Evolutionary conservation across 2,888 invertebrate genomes (phyloP).

Genomic region (Pollenia amentaria): DNA sequence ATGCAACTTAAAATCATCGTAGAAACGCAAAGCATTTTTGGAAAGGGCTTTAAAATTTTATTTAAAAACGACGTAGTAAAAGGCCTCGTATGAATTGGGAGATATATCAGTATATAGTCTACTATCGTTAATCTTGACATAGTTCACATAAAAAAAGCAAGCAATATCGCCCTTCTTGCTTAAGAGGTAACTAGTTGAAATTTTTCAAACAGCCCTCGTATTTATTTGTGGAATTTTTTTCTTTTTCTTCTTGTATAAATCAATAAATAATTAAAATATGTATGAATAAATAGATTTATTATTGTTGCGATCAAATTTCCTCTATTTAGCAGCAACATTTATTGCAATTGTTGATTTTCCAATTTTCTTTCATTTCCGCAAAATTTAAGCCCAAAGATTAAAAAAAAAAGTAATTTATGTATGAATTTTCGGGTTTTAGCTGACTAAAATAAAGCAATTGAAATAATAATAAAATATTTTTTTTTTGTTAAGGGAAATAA

Average conservation of each 20-base stretch:
- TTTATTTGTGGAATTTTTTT: background rate
- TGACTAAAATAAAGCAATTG: background rate
- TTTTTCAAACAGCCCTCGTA: no score
- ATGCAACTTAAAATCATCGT: no score
- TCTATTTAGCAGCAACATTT: slow-evolving; percentile 12
- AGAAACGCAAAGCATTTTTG: no score
- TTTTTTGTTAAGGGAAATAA: background rate
- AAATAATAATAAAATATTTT: background rate
- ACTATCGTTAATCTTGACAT: no score
- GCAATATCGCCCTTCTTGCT: no score
- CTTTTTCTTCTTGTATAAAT: background rate
- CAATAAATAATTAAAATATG: slow-evolving; percentile 22
- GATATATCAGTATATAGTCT: no score
- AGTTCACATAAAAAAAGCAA: no score
- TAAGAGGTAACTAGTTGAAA: no score
- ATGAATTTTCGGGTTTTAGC: no score
- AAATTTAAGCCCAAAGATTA: slow-evolving; percentile 6
- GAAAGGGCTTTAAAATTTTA: no score
- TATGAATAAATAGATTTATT: background rate
- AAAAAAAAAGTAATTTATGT: background rate
- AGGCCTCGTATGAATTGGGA: no score
- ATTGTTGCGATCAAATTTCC: background rate
- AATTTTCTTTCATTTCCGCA: slow-evolving; percentile 42
- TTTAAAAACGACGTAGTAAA: no score
- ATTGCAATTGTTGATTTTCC: background rate